Percentiles rank a stretch among this genome's conserved stretches.
These are phyloP conservation scores for Apis dorsata DNA, from an alignment of 1,140 invertebrate genomes.

Conservation along the genomic window DNA sequence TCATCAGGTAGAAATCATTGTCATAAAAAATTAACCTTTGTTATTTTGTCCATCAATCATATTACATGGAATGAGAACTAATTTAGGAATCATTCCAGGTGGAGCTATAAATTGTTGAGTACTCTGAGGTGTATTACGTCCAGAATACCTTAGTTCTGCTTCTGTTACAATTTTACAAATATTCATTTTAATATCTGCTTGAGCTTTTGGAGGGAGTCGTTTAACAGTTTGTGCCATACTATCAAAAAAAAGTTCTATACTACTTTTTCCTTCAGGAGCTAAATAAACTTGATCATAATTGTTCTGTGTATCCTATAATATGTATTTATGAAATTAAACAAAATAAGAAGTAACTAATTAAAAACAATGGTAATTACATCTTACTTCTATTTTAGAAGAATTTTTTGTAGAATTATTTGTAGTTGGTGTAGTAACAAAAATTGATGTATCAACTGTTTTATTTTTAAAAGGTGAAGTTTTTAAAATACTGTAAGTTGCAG, in stretches of 20 bases:
- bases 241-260: slow-evolving; percentile 75
- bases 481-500: slow-evolving; percentile 29
- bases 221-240: slow-evolving; percentile 76
- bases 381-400: slow-evolving; percentile 14
- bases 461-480: slow-evolving; percentile 31
- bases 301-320: not conserved
- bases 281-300: slow-evolving; percentile 50
- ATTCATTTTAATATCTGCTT: slow-evolving; percentile 76
- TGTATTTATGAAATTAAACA: not conserved
- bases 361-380: not conserved
- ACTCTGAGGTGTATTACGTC: slow-evolving; percentile 33
- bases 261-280: slow-evolving; percentile 64
- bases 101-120: slow-evolving; percentile 55
- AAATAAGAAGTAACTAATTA: not conserved
- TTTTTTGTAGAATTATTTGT: slow-evolving; percentile 22
- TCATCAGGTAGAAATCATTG: not conserved
- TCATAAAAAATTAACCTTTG: slow-evolving; percentile 35
- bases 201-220: slow-evolving; percentile 71
- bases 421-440: slow-evolving; percentile 26
- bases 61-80: slow-evolving; percentile 57
- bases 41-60: slow-evolving; percentile 57
- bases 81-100: slow-evolving; percentile 52
- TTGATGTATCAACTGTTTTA: not conserved
- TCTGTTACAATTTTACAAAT: slow-evolving; percentile 76
- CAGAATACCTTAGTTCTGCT: slow-evolving; percentile 70